phyloP scores from a whole-genome alignment of 2,888 invertebrate species.

The Herminia tarsipennalis region DNA sequence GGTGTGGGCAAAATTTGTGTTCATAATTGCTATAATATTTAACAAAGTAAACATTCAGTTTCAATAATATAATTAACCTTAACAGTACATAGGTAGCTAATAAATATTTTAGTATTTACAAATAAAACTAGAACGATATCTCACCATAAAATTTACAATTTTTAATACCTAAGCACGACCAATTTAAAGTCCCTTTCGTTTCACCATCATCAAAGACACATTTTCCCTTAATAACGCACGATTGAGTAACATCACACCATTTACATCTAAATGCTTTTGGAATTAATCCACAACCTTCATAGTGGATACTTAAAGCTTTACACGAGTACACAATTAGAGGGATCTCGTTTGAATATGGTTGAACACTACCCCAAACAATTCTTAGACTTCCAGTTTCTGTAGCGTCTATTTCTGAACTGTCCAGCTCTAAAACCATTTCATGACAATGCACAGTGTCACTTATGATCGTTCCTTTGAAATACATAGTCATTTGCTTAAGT shows the following conservation, averaged over 20 bases:
- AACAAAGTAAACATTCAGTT: too few species aligned
- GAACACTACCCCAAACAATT: slow-evolving; percentile 42
- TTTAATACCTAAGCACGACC: too few species aligned
- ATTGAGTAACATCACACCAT: slow-evolving; percentile 24
- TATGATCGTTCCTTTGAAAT: slow-evolving; percentile 49
- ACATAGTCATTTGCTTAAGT: slow-evolving; percentile 35
- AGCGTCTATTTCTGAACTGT: slow-evolving; percentile 10
- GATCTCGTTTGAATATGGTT: slow-evolving; percentile 51
- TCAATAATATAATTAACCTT: too few species aligned
- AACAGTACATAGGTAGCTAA: background rate
- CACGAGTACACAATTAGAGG: slow-evolving; percentile 49
- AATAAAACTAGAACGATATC: slow-evolving; percentile 32
- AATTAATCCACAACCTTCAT: slow-evolving; percentile 25
- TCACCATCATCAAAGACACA: slow-evolving; percentile 12
- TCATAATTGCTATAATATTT: too few species aligned
- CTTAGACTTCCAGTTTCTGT: slow-evolving; percentile 35
- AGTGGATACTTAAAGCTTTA: slow-evolving; percentile 19
- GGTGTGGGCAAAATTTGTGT: too few species aligned
- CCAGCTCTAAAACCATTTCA: slow-evolving; percentile 35
- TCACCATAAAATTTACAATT: slow-evolving; percentile 38
- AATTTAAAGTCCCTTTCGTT: slow-evolving; percentile 35
- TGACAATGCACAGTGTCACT: slow-evolving; percentile 50
- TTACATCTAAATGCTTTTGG: slow-evolving; percentile 25
- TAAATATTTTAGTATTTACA: background rate
- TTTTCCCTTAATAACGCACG: slow-evolving; percentile 21